Evolutionary conservation across 2,113 vertebrate genomes (phyloP), one percentile per base, ranked within the genome.

Genomic region (human (Homo sapiens)): DNA sequence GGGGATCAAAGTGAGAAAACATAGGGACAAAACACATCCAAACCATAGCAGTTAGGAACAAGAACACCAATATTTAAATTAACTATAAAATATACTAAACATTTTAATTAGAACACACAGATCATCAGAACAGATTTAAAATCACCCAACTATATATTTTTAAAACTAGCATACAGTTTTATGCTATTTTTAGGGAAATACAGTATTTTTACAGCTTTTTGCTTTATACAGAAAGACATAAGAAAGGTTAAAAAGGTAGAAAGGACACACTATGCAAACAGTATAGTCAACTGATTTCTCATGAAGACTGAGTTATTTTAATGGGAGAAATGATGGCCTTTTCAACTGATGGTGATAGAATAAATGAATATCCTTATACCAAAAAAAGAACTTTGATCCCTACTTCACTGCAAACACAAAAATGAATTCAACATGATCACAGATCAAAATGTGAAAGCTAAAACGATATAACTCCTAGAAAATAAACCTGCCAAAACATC

Each of bases 361-460:
- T 43, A 90, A 81, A 6, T 75, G 57, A 25, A 55, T 73, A 94
- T 18, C 6, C 64, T 86, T 30, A 27, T 0, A 64, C 61, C 12
- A 61, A 61, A 50, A 91, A 73, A 78, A 16, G 4, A 81, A 72
- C 45, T 68, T 57, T 93, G 64, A 89, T 27, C 5, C 6, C 8
- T 55, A 40, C 27, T 20, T 86, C 22, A 81, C 25, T 55, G 13
- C 45, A 80, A 90, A 91, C 30, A 50, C 20, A 72, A 86, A 96
- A 95, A 70, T 89, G 18, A 96, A 94, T 48, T 35, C 68, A 57
- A 72, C 17, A 18, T 68, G 32, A 82, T 59, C 83, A 96, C 14
- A 80, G 88, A 55, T 43, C 48, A 83, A 91, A 88, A 83, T 45
- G 52, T 89, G 79, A 96, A 96, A 38, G 22, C 6, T 64, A 48